phyloP scores from a whole-genome alignment of 2,113 vertebrate species.

The rat (Rattus norvegicus) region DNA sequence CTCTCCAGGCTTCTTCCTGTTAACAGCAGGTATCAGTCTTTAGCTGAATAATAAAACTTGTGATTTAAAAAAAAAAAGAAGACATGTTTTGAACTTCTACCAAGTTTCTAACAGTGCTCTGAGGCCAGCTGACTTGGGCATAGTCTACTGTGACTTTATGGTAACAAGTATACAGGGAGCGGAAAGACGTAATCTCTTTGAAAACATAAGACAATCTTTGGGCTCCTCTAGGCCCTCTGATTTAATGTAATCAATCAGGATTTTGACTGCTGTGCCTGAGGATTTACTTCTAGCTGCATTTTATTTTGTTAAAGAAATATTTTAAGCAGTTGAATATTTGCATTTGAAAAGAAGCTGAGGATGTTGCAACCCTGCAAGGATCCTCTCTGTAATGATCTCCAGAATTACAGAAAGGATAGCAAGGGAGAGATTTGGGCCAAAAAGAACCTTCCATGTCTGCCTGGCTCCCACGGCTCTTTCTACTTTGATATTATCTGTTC shows the following conservation, averaged over 20 bases:
- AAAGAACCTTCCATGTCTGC: background rate
- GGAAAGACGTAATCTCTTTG: slow-evolving; percentile 44
- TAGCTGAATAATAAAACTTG: background rate
- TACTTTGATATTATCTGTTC: background rate
- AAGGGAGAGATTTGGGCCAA: background rate
- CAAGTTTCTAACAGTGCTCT: background rate
- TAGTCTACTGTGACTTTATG: slow-evolving; percentile 6
- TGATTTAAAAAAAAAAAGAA: background rate
- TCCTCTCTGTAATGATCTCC: background rate
- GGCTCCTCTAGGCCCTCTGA: background rate
- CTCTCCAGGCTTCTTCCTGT: background rate
- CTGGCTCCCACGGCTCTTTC: background rate
- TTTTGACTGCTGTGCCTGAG: background rate
- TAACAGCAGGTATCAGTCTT: background rate
- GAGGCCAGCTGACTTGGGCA: background rate
- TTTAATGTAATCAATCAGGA: background rate
- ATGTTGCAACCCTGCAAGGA: background rate
- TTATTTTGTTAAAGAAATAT: slow-evolving; percentile 42
- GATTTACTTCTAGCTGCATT: slow-evolving; percentile 29
- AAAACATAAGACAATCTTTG: background rate
- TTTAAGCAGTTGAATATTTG: slow-evolving; percentile 49
- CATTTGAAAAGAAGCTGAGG: slow-evolving; percentile 44
- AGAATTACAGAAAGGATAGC: slow-evolving; percentile 4
- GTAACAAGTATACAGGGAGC: background rate
- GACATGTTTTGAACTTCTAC: background rate